Evolutionary conservation across 2,797 vertebrate species (phyloP), one percentile per base, ranked within the genome.

Genomic region (Enoplosus armatus): DNA sequence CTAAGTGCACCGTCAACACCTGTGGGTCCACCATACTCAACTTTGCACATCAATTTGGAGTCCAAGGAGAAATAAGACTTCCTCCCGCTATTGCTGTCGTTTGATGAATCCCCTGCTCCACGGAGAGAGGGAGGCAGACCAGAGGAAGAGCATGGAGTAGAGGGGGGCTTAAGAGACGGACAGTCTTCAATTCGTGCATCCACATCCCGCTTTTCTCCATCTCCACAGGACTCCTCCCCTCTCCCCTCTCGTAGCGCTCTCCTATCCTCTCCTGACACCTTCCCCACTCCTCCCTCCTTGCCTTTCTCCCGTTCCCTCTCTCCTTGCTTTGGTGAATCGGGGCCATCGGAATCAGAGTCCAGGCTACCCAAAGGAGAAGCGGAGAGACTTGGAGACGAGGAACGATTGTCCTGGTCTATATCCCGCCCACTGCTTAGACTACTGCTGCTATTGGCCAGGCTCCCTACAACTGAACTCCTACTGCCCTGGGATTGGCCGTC

Each of bases 381-480:
- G 41, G 98, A 98, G 89, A 99, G 96, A 43, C 98, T 99, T 35
- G 98, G 98, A 0, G 98, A 99, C 8, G 98, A 99, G 94, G 98
- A 99, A 70, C 98, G 97, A 94, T 99, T 99, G 90, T 99, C 98
- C 95, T 99, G 98, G 95, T 99, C 98, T 77, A 99, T 99, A 78
- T 99, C 98, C 77, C 97, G 94, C 41, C 98, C 98, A 79, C 98
- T 99, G 59, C 97, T 99, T 92, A 98, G 95, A 88, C 98, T 99
- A 81, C 97, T 97, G 79, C 98, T 99, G 87, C 98, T 98, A 88
- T 98, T 98, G 29, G 98, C 98, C 79, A 98, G 93, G 85, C 98
- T 99, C 87, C 95, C 95, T 33, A 98, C 98, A 63, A 97, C 97
- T 77, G 95, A 96, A 87, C 96, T 96, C 87, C 95, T 94, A 84